phyloP scores from a whole-genome alignment of 2,888 invertebrate genomes.

The Dicyrtoma fusca region DNA sequence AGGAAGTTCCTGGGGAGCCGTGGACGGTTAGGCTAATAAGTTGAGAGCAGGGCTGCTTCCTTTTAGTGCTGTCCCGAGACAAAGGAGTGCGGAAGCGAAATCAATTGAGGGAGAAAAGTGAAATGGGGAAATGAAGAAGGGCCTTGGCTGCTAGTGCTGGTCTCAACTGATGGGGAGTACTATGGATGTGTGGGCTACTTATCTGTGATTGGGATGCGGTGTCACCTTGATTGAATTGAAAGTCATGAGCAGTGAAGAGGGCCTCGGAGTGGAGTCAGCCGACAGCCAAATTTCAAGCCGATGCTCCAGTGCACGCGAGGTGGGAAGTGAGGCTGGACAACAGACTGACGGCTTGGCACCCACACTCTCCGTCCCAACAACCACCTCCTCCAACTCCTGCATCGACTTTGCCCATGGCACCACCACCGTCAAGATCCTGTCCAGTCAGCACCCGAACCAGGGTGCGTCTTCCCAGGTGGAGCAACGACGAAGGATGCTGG shows the following conservation, averaged over 20 bases:
- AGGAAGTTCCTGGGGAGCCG: too few species aligned
- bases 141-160: neutral
- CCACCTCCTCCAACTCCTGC: slow-evolving; percentile 1
- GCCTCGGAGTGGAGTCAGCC: slow-evolving; percentile 11
- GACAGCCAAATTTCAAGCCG: slow-evolving; percentile 14
- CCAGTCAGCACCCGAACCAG: neutral
- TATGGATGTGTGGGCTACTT: slow-evolving; percentile 14
- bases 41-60: too few species aligned
- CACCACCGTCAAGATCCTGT: neutral
- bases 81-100: neutral
- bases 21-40: too few species aligned
- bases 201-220: neutral
- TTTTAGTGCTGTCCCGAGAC: neutral
- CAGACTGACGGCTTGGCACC: neutral
- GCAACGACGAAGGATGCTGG: neutral
- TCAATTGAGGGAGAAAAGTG: neutral
- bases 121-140: neutral
- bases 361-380: slow-evolving; percentile 5
- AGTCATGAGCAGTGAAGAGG: slow-evolving; percentile 28
- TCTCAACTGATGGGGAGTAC: too few species aligned
- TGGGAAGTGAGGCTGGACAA: slow-evolving; percentile 4
- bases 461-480: too few species aligned
- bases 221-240: neutral
- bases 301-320: slow-evolving; percentile 5
- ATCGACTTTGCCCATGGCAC: slow-evolving; percentile 17